phyloP scores from a whole-genome alignment of 2,113 vertebrate genomes.

The Paradoxurus hermaphroditus region DNA sequence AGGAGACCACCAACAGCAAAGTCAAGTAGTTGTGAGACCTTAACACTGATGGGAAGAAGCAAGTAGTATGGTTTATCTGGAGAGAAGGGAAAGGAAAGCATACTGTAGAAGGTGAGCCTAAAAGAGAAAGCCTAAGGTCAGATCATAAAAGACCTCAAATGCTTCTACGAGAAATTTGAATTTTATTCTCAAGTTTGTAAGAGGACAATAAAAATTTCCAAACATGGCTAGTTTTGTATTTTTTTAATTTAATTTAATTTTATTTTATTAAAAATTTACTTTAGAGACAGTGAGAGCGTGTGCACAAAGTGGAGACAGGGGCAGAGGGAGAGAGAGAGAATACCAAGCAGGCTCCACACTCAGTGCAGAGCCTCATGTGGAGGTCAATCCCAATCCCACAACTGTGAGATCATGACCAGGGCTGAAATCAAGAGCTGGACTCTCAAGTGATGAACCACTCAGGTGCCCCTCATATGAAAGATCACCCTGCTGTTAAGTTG shows the following conservation, averaged over 20 bases:
- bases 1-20: background rate
- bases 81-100: background rate
- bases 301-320: too few species aligned
- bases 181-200: background rate
- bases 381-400: too few species aligned
- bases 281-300: too few species aligned
- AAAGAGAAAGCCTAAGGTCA: background rate
- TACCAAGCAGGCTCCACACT: too few species aligned
- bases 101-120: background rate
- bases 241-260: too few species aligned
- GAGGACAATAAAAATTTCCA: background rate
- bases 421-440: too few species aligned
- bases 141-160: background rate
- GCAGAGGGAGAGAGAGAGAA: too few species aligned
- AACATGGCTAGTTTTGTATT: background rate
- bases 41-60: background rate
- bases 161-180: background rate
- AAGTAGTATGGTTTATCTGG: background rate
- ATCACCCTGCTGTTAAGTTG: background rate
- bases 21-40: background rate
- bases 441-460: too few species aligned
- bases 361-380: too few species aligned
- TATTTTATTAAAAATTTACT: too few species aligned
- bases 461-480: background rate
- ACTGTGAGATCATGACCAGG: too few species aligned